Base-by-base conservation (phyloP, 23 tunicate species). In the Phallusia fumigata region DNA sequence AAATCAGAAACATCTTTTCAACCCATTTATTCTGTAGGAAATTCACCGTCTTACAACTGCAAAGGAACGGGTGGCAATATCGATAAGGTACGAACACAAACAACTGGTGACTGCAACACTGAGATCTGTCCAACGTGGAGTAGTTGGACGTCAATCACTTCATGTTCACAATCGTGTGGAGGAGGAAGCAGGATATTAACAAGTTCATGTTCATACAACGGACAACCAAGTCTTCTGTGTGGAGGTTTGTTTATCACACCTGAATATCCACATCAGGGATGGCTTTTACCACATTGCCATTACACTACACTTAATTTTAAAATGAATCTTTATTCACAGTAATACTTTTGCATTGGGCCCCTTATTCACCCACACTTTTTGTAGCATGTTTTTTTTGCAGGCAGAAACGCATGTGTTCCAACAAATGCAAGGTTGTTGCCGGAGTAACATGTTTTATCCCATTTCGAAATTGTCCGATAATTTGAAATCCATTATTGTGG, bases 71-170 rank as follows among this genome's bases (percentile, higher is more conserved):
- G 35, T 77, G 80, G 80, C 26, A 36, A 77, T 26, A 36, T 35
- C 19, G 53, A 40, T 5, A 10, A 40, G 10, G 31, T 33, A 13
- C 3, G 13, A 6, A 24, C 13, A 21, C 69, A 24, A 58, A 58
- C 69, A 77, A 35, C 45, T 19, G 53, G 18, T 35, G 24, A 21
- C 28, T 81, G 84, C 30, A 81, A 81, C 77, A 81, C 84, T 10
- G 40, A 36, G 31, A 32, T 31, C 28, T 81, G 84, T 35, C 84
- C 84, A 19, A 26, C 81, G 6, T 77, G 81, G 81, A 35, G 52
- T 35, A 28, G 33, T 77, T 77, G 81, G 81, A 36, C 33, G 26
- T 18, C 24, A 77, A 36, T 3, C 28, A 35, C 81, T 22, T 6
- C 81, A 35, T 77, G 81, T 36, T 35, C 81, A 10, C 52, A 28